Base-by-base conservation (phyloP, 1,140 invertebrate species). In the Andrena cerasifolii region DNA sequence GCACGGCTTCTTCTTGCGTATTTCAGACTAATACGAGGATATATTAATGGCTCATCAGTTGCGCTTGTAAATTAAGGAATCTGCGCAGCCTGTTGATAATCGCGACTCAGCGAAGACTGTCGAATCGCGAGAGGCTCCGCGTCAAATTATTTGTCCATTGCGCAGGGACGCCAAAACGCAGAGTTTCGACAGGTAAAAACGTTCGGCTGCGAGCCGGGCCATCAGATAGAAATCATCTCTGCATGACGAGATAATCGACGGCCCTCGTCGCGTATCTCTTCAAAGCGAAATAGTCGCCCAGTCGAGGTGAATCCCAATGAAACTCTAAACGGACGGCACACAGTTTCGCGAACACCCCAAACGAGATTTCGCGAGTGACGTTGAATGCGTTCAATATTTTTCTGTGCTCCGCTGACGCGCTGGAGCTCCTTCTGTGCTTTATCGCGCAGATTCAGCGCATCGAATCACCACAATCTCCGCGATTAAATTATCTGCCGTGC, bases 211-310 rank as follows among this genome's bases (percentile, higher is more conserved):
- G 68, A 16, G n/a, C 31, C 14, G 5, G 26, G n/a, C 40, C 54
- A 33, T 71, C 54, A 26, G 33, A 43, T 16, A 45, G 56, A 61
- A 61, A 36, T 61, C 56, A 72, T 21, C 68, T n/a, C 68, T 49
- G 68, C 28, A 56, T 26, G 56, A 72, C 68, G 54, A 72, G 68
- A 72, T 72, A 61, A 72, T 72, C 68, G 68, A 10, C 40, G 36
- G 8, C 2, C 26, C 68, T 59, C 40, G 68, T 71, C 54, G 8
- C 54, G 33, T 71, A 59, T 71, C 68, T 58, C 54, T 59, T 71
- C 40, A 47, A 59, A 71, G 68, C 40, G 54, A 59, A 59, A 59
- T 59, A 47, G 40, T 56, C 12, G 54, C n/a, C 28, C 36, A 26
- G 31, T 28, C n/a, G n/a, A 5, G 67, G 21, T 33, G 54, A 33